These are phyloP conservation scores for Steinernema khuongi DNA, from an alignment of 1,140 invertebrate species.

Conservation along the genomic window DNA sequence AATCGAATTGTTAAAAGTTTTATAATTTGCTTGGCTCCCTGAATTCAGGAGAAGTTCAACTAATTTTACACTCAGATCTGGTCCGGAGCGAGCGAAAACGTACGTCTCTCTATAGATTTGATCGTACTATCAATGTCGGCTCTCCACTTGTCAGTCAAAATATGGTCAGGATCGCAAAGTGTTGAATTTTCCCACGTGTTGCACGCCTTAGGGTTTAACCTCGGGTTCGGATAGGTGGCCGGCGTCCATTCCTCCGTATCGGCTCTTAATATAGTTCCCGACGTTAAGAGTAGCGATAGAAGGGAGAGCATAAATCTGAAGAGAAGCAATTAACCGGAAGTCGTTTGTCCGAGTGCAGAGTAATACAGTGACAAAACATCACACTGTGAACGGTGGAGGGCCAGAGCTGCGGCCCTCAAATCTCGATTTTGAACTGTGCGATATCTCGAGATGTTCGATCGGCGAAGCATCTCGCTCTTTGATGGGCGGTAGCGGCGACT, in stretches of 20 bases:
- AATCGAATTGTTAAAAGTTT: too few species aligned
- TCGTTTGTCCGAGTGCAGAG: neutral
- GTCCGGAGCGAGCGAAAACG: too few species aligned
- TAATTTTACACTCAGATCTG: too few species aligned
- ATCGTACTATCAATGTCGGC: conserved; percentile 44
- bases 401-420: neutral
- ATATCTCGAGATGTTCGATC: conserved; percentile 6
- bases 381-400: neutral
- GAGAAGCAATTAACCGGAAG: neutral
- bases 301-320: conserved; percentile 41
- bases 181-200: conserved; percentile 51
- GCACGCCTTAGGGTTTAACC: conserved; percentile 39
- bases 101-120: conserved; percentile 41
- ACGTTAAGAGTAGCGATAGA: conserved; percentile 46
- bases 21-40: too few species aligned
- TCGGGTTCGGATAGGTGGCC: conserved; percentile 44
- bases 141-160: conserved; percentile 52
- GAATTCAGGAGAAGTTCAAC: too few species aligned
- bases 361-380: neutral
- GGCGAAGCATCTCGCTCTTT: neutral
- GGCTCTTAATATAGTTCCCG: conserved; percentile 46
- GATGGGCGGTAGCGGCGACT: neutral
- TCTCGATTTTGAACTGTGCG: conserved; percentile 13
- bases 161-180: conserved; percentile 51
- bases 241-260: conserved; percentile 52